Evolutionary conservation across 1,140 invertebrate genomes (phyloP).

Genomic region (Diprion similis): DNA sequence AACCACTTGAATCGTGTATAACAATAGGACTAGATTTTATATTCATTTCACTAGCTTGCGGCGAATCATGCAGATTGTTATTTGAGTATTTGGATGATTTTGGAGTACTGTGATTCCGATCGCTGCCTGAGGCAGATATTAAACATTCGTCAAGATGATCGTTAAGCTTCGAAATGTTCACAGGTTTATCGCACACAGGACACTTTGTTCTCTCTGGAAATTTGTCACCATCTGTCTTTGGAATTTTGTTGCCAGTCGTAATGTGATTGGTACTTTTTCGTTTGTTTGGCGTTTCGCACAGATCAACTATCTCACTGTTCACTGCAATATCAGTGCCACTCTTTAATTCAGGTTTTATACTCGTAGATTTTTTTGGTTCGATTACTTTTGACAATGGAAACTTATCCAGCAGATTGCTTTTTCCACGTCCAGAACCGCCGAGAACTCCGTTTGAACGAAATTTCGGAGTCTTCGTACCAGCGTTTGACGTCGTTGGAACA

Average conservation of each 20-base stretch:
- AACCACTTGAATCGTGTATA: conserved; percentile 32
- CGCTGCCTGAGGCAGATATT: conserved; percentile 12
- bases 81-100: not conserved
- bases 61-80: not conserved
- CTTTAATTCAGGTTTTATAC: not conserved
- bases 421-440: conserved; percentile 19
- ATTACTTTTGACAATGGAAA: not conserved
- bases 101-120: not conserved
- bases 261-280: not conserved
- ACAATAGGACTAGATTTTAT: conserved; percentile 41
- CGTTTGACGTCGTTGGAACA: not conserved
- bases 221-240: not conserved
- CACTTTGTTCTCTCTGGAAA: conserved; percentile 48
- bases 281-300: not conserved
- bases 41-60: conserved; percentile 22
- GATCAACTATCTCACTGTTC: not conserved
- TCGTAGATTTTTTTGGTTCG: not conserved
- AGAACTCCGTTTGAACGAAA: conserved; percentile 21
- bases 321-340: not conserved
- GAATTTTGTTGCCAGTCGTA: not conserved
- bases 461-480: conserved; percentile 18
- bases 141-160: conserved; percentile 64
- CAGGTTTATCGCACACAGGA: conserved; percentile 59
- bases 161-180: conserved; percentile 55
- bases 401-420: conserved; percentile 27